phyloP scores from a whole-genome alignment of 2,888 invertebrate genomes.

The Luffia ferchaultella region DNA sequence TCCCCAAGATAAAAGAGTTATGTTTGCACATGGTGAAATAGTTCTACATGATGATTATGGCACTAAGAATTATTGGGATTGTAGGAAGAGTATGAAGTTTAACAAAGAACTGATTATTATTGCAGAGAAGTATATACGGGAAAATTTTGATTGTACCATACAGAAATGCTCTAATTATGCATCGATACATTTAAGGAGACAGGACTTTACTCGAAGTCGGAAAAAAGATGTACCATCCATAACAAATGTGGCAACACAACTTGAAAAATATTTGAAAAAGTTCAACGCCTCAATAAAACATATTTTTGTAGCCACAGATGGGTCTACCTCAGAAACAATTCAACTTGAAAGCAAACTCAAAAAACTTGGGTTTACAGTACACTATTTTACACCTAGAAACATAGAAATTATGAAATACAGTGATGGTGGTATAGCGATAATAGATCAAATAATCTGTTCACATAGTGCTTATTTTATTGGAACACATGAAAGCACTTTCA shows the following conservation, averaged over 20 bases:
- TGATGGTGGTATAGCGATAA: conserved; percentile 90
- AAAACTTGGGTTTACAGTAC: conserved; percentile 29
- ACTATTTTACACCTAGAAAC: conserved; percentile 42
- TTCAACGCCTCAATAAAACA: conserved; percentile 36
- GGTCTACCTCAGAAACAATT: conserved; percentile 63
- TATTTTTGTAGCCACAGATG: conserved; percentile 90
- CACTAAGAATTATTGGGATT: conserved; percentile 82
- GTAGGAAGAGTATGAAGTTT: conserved; percentile 92
- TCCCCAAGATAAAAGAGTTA: conserved; percentile 55
- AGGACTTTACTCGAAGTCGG: conserved; percentile 84
- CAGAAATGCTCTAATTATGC: conserved; percentile 74
- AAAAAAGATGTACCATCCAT: conserved; percentile 80
- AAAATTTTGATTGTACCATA: conserved; percentile 29
- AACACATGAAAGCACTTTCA: conserved; percentile 94
- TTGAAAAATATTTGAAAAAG: conserved; percentile 65
- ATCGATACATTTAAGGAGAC: conserved; percentile 85
- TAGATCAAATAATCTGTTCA: conserved; percentile 96
- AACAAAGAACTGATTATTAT: conserved; percentile 70
- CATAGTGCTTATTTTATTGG: conserved; percentile 89
- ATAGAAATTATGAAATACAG: conserved; percentile 60
- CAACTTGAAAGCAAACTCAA: conserved; percentile 49
- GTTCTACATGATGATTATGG: conserved; percentile 90
- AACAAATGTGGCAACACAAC: conserved; percentile 78
- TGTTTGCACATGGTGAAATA: conserved; percentile 85
- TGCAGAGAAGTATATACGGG: conserved; percentile 69